Evolutionary conservation across 30 jellyfish, hydroid and myxozoan species (phyloP).

Genomic region (Aurelia sp.): DNA sequence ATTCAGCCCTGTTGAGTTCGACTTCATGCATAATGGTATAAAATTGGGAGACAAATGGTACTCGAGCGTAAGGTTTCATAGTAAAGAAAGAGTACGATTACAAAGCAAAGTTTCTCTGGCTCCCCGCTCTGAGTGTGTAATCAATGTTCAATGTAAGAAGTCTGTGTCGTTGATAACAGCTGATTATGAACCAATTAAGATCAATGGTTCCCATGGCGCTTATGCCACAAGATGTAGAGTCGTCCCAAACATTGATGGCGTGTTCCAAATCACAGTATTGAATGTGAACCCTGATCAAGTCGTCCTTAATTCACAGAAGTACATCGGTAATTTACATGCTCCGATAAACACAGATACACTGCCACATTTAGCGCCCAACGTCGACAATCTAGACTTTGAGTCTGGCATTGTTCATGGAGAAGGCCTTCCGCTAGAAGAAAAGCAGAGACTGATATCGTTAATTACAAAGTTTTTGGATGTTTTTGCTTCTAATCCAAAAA

Average conservation of each 20-base stretch:
- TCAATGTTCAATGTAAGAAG: slow-evolving; percentile 14
- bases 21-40: background rate
- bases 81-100: background rate
- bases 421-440: too few species aligned
- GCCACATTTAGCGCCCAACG: too few species aligned
- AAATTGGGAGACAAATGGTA: background rate
- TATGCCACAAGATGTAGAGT: slow-evolving; percentile 38
- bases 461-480: too few species aligned
- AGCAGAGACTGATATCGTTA: too few species aligned
- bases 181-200: slow-evolving; percentile 21
- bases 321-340: slow-evolving; percentile 10
- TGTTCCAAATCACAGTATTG: slow-evolving; percentile 5
- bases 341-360: background rate
- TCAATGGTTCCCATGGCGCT: slow-evolving; percentile 2
- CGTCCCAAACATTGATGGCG: slow-evolving; percentile 24
- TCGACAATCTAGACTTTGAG: background rate
- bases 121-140: background rate
- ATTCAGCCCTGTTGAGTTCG: slow-evolving; percentile 7
- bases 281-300: background rate
- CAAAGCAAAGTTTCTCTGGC: slow-evolving; percentile 6
- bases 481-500: too few species aligned
- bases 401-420: too few species aligned
- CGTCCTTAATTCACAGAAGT: background rate
- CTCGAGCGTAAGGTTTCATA: background rate
- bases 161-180: slow-evolving; percentile 31